Base-by-base conservation (phyloP, 2,113 vertebrate species). In the Boulengerochromis microlepis region DNA sequence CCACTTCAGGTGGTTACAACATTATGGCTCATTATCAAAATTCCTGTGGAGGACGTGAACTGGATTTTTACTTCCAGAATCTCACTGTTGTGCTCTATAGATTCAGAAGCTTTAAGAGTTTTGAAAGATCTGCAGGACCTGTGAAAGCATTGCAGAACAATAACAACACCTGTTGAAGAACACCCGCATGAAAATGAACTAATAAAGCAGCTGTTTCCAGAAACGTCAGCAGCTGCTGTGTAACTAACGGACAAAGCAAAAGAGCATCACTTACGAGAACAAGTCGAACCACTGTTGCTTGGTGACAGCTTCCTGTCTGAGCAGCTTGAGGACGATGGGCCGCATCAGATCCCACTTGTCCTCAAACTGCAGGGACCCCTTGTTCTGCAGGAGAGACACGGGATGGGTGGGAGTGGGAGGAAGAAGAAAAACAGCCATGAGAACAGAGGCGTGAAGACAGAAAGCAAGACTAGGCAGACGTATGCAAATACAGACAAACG, bases 281-380 rank as follows among this genome's bases (percentile, higher is more conserved):
- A 99, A 96, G 96, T 99, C 98, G 88, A 99, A 99, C 98, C 98
- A 99, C 84, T 99, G 98, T 92, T 99, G 98, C 90, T 99, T 99
- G 31, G 98, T 99, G 93, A 99, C 98, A 85, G 98, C 97, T 95
- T 99, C 98, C 92, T 99, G 98, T 89, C 98, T 97, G 95, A 99
- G 97, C 95, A 99, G 97, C 96, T 99, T 99, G 92, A 99, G 95
- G 94, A 99, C 98, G 9, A 99, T 99, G 22, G 98, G 98, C 42
- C 98, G 97, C 98, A 99, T 99, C 93, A 98, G 97, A 95, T 99
- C 98, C 98, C 98, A 99, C 95, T 99, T 99, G 96, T 99, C 98
- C 96, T 99, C 98, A 97, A 99, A 99, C 81, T 99, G 98, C 96
- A 99, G 97, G 53, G 98, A 98, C 92, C 98, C 98, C 96, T 99